Conservation (phyloP, 1,140 invertebrate species). For the Neodiprion fabricii region DNA sequence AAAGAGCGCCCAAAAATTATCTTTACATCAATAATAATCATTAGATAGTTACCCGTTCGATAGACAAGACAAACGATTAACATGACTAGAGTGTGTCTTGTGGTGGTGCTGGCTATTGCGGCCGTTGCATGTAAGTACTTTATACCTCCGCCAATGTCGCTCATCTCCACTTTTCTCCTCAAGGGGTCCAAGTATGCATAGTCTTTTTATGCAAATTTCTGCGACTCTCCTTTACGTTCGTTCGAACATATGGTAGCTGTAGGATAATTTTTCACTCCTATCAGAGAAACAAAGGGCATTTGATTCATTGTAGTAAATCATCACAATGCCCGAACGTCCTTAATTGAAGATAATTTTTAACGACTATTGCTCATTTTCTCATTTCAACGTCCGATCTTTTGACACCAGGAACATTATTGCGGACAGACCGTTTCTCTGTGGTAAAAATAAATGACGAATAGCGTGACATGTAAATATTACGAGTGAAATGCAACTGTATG, state of each 20-base stretch:
- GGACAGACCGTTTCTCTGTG: too few relatives aligned
- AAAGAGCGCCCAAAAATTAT: slow-evolving; percentile 43
- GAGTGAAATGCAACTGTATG: too few relatives aligned
- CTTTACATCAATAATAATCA: slow-evolving; percentile 11
- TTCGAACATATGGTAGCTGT: slow-evolving; percentile 1
- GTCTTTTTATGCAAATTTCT: slow-evolving; percentile 30
- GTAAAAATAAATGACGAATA: too few relatives aligned
- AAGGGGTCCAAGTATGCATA: background rate
- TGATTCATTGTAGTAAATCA: too few relatives aligned
- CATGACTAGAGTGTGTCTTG: slow-evolving; percentile 42
- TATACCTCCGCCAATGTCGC: background rate
- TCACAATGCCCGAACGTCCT: too few relatives aligned
- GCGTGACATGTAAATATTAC: too few relatives aligned
- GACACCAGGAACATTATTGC: too few relatives aligned
- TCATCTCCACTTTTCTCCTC: background rate
- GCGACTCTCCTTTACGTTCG: slow-evolving; percentile 34
- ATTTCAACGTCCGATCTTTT: too few relatives aligned
- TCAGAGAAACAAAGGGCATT: too few relatives aligned
- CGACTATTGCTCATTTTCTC: too few relatives aligned
- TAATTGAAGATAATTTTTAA: too few relatives aligned
- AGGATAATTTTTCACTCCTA: too few relatives aligned
- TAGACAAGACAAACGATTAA: background rate
- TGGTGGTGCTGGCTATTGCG: slow-evolving; percentile 38
- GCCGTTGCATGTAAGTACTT: slow-evolving; percentile 48
- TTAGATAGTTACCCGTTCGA: background rate